Percentiles rank a stretch among this genome's conserved stretches.
Conservation (phyloP, 2,888 invertebrate genomes). For the Caenorhabditis sp. region DNA sequence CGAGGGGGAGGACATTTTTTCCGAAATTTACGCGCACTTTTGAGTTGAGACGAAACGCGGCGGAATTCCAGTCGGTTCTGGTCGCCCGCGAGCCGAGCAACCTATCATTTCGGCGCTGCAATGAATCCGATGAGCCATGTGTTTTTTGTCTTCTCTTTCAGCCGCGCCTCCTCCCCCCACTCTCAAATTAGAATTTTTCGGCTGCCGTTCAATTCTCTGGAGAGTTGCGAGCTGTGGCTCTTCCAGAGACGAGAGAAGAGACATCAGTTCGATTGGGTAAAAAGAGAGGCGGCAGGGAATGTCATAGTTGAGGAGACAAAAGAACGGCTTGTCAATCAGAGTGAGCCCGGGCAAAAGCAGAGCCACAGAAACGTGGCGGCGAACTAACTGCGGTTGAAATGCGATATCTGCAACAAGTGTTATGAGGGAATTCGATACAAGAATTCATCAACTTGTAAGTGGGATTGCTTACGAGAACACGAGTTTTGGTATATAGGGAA, state of each 20-base stretch:
- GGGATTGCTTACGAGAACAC: constrained; percentile 26
- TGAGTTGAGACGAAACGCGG: too few relatives aligned
- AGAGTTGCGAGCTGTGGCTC: constrained; percentile 3
- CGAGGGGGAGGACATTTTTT: constrained; percentile 11
- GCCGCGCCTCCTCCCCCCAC: background rate
- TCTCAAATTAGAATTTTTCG: constrained; percentile 47
- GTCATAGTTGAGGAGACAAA: constrained; percentile 48
- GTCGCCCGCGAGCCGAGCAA: too few relatives aligned
- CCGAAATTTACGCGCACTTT: constrained; percentile 7
- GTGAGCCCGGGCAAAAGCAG: constrained; percentile 22
- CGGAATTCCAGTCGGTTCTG: too few relatives aligned
- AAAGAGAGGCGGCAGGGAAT: constrained; percentile 10
- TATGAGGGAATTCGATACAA: constrained; percentile 13
- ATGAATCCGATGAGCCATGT: background rate
- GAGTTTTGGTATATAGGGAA: too few relatives aligned
- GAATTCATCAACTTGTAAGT: constrained; percentile 37
- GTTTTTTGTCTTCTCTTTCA: constrained; percentile 4
- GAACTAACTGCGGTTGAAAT: constrained; percentile 13
- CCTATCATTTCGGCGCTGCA: background rate
- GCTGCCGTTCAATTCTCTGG: constrained; percentile 31
- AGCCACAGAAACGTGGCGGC: constrained; percentile 9
- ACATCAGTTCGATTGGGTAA: constrained; percentile 1
- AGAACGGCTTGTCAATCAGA: constrained; percentile 48
- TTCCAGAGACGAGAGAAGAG: constrained; percentile 4
- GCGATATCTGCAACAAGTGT: constrained; percentile 53